Base-by-base conservation (phyloP, 2,113 vertebrate genomes). In the Scatophagus argus region DNA sequence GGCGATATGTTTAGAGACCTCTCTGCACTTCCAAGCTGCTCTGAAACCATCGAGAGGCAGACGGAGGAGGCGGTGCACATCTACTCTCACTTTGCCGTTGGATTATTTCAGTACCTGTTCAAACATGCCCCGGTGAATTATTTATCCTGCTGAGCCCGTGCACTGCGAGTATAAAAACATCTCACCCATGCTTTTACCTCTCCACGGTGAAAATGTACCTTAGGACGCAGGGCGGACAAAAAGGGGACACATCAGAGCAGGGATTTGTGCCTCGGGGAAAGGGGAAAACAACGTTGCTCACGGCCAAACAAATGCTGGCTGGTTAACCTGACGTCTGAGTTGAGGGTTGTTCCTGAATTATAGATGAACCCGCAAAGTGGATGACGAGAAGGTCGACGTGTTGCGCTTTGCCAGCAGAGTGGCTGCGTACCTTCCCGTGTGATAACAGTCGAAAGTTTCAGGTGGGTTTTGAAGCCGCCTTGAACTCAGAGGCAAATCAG, bases 71-170 rank as follows among this genome's bases (percentile, higher is more conserved):
- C 12, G 74, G 69, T 74, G 12, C 59, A 71, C 74, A 88, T 91
- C 87, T 77, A 87, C 90, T 93, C 86, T 87, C 81, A 64, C 92
- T 83, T 89, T 87, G 91, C 91, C 81, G 86, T 86, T 80, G 86
- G 95, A 94, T 95, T 95, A 96, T 95, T 95, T 95, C 88, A 92
- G 96, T 97, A 98, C 97, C 97, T 98, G 97, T 95, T 95, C 95
- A 96, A 96, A 96, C 95, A 96, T 93, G 94, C 93, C 87, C 74
- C 74, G 66, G 70, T 98, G 93, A 97, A 97, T 97, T 97, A 98
- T 96, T 97, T 91, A 98, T 95, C 92, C 85, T 76, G 91, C 83
- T 44, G 87, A 94, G 84, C 93, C 93, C 93, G 61, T 36, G 76
- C 59, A 27, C 79, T 13, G 78, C 92, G 56, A 91, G 87, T 90